phyloP scores from a whole-genome alignment of 1,140 invertebrate species.

The Hyphantria cunea region DNA sequence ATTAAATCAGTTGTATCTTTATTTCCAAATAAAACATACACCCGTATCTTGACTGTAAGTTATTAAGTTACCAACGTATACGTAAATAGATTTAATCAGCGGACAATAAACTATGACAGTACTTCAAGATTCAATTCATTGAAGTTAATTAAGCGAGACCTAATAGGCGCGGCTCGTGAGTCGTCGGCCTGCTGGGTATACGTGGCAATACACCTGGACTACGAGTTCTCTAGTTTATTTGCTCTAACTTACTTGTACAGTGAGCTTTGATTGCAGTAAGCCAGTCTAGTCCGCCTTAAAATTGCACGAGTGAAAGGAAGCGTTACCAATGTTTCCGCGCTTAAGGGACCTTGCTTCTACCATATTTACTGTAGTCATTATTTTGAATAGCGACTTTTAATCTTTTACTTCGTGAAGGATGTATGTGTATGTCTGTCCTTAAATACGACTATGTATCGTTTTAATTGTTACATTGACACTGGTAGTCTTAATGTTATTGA shows the following conservation, averaged over 20 bases:
- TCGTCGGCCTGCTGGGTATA: background rate
- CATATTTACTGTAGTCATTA: constrained; percentile 27
- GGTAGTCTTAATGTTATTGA: constrained; percentile 24
- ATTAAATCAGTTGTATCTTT: background rate
- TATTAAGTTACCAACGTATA: no score
- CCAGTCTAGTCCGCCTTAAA: constrained; percentile 32
- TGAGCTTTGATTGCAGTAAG: constrained; percentile 46
- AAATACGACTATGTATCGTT: constrained; percentile 1
- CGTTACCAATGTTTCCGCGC: constrained; percentile 47
- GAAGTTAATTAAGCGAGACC: constrained; percentile 24
- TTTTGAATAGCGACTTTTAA: constrained; percentile 6
- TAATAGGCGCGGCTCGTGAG: constrained; percentile 7
- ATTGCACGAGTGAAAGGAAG: constrained; percentile 45
- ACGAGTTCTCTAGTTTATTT: constrained; percentile 24
- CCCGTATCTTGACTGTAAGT: no score
- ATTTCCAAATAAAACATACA: background rate
- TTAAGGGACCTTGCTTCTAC: constrained; percentile 39
- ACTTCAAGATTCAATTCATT: constrained; percentile 23
- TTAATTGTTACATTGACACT: constrained; percentile 1
- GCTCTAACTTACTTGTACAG: constrained; percentile 24
- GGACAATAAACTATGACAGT: constrained; percentile 17
- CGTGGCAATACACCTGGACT: constrained; percentile 11
- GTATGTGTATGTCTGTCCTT: background rate
- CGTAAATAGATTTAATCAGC: background rate
- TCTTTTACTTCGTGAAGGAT: background rate